Evolutionary conservation across 2,888 invertebrate species (phyloP).

Genomic region (Entomobrya proxima): DNA sequence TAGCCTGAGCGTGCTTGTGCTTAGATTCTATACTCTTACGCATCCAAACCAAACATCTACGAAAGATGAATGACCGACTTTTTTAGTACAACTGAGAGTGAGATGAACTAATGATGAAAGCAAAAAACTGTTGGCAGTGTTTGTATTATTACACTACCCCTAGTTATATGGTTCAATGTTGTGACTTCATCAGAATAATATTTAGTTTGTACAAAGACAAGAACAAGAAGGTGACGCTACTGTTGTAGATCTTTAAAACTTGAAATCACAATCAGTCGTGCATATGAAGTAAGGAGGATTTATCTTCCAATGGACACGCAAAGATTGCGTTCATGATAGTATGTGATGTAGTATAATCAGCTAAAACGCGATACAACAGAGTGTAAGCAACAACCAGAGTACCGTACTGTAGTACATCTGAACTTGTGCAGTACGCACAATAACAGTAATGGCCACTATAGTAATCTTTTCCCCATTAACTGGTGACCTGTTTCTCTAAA

Average conservation of each 20-base stretch:
- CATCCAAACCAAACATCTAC: not conserved
- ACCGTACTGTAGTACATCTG: too few species aligned
- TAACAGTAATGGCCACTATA: not conserved
- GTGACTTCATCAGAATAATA: conserved; percentile 51
- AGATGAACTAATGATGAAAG: conserved; percentile 39
- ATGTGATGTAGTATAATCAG: too few species aligned
- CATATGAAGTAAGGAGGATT: too few species aligned
- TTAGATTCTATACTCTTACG: not conserved
- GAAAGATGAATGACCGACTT: conserved; percentile 44
- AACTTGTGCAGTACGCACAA: not conserved
- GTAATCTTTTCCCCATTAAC: not conserved
- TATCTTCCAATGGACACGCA: too few species aligned
- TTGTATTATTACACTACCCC: not conserved
- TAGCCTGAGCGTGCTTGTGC: too few species aligned
- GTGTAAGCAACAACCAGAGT: too few species aligned
- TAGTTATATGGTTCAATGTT: conserved; percentile 24
- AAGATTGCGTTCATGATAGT: too few species aligned
- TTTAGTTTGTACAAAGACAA: too few species aligned
- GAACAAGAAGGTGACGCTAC: not conserved
- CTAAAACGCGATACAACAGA: too few species aligned
- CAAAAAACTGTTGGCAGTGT: not conserved
- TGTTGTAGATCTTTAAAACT: too few species aligned
- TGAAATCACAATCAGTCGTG: too few species aligned
- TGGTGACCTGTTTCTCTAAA: conserved; percentile 48
- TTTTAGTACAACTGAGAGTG: conserved; percentile 50